Evolutionary conservation across 2,113 vertebrate genomes (phyloP).

Genomic region (Fukomys damarensis): DNA sequence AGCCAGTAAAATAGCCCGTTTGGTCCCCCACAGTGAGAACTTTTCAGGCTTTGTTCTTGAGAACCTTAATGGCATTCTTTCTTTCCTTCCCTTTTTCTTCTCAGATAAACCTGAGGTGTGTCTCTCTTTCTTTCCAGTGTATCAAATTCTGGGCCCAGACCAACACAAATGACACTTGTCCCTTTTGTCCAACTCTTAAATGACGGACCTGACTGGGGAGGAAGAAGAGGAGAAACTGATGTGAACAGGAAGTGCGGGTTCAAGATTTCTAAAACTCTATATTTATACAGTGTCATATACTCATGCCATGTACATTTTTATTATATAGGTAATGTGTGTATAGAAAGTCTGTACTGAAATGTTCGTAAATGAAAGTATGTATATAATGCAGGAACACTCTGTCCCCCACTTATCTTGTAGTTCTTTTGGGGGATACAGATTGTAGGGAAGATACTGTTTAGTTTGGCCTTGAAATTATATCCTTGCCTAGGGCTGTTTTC

Average conservation of each 20-base stretch:
- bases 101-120: conserved; percentile 66
- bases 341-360: conserved; percentile 89
- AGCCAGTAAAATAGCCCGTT: background rate
- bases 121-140: conserved; percentile 87
- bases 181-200: conserved; percentile 90
- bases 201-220: conserved; percentile 80
- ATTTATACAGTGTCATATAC: conserved; percentile 89
- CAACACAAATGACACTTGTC: conserved; percentile 91
- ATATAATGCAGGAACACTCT: conserved; percentile 87
- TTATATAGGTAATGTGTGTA: conserved; percentile 89
- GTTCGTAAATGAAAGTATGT: conserved; percentile 89
- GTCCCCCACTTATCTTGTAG: conserved; percentile 43
- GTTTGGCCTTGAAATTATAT: conserved; percentile 70
- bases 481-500: conserved; percentile 53
- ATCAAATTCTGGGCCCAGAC: conserved; percentile 93
- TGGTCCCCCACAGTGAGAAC: background rate
- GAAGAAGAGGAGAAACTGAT: conserved; percentile 80
- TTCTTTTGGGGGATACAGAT: conserved; percentile 54
- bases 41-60: background rate
- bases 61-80: background rate
- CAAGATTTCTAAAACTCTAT: conserved; percentile 89
- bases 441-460: conserved; percentile 65
- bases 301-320: conserved; percentile 90
- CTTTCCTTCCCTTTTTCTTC: background rate
- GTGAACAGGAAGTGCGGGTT: conserved; percentile 84